phyloP scores from a whole-genome alignment of 2,113 vertebrate species.

The Thinocorus orbignyianus region DNA sequence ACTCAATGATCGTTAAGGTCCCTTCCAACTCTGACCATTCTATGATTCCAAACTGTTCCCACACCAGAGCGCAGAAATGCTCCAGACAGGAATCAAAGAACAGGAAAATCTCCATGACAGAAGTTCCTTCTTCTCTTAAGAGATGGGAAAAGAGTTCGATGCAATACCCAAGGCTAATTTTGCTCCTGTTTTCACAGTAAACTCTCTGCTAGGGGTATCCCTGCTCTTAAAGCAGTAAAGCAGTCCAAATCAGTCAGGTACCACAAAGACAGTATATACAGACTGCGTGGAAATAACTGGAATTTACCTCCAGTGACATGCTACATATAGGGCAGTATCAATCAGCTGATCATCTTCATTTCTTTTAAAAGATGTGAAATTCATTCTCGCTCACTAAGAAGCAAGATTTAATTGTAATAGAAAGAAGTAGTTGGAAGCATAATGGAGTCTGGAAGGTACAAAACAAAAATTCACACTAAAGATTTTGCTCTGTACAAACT shows the following conservation, averaged over 20 bases:
- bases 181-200: not conserved
- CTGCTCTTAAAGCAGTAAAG: not conserved
- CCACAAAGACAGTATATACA: not conserved
- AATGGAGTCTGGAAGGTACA: not conserved
- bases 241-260: not conserved
- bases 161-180: not conserved
- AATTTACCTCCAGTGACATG: not conserved
- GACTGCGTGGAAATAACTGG: accelerated
- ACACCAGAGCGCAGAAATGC: not conserved
- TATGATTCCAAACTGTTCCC: not conserved
- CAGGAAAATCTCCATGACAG: not conserved
- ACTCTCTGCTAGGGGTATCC: not conserved
- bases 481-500: not conserved
- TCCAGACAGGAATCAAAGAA: not conserved
- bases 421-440: not conserved
- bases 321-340: not conserved
- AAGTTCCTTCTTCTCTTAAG: not conserved
- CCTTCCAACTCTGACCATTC: too few species aligned
- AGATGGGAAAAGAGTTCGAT: not conserved
- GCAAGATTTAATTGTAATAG: not conserved
- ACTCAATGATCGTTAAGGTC: too few species aligned
- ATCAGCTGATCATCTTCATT: not conserved
- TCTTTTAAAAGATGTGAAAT: not conserved
- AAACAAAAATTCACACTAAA: not conserved
- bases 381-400: not conserved